phyloP scores from a whole-genome alignment of 2,888 invertebrate species.

The Rhimphoctona megacephalus region DNA sequence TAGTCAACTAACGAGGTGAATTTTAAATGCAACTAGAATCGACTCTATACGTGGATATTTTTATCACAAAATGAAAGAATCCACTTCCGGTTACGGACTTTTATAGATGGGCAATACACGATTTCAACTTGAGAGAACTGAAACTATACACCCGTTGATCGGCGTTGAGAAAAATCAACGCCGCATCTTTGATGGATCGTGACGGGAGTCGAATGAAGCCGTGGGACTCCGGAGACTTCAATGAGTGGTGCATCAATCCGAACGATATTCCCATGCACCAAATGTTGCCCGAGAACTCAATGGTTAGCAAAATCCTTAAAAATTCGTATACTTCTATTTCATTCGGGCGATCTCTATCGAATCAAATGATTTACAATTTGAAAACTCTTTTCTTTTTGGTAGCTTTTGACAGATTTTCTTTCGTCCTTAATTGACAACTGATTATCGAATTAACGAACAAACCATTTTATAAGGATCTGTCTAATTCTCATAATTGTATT shows the following conservation, averaged over 20 bases:
- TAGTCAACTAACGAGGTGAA: conserved; percentile 37
- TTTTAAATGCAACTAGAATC: conserved; percentile 31
- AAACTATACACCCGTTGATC: not conserved
- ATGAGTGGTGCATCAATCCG: conserved; percentile 37
- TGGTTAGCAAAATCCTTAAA: not conserved
- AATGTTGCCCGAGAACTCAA: conserved; percentile 6
- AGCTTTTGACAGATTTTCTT: not conserved
- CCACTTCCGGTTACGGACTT: conserved; percentile 30
- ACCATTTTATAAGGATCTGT: not conserved
- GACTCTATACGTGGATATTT: not conserved
- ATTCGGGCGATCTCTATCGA: not conserved
- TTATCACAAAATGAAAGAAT: conserved; percentile 16
- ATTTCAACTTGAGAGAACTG: not conserved
- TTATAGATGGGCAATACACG: not conserved
- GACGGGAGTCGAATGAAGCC: not conserved
- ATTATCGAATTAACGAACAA: not conserved
- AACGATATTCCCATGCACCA: conserved; percentile 22
- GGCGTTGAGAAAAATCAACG: not conserved
- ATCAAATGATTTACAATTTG: not conserved
- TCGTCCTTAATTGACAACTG: not conserved
- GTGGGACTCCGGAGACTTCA: conserved; percentile 51
- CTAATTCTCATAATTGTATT: not conserved
- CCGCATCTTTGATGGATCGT: not conserved
- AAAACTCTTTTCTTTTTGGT: not conserved
- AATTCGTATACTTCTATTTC: not conserved